Conservation (phyloP, 2,113 vertebrate genomes). For the Tonatia bakeri region DNA sequence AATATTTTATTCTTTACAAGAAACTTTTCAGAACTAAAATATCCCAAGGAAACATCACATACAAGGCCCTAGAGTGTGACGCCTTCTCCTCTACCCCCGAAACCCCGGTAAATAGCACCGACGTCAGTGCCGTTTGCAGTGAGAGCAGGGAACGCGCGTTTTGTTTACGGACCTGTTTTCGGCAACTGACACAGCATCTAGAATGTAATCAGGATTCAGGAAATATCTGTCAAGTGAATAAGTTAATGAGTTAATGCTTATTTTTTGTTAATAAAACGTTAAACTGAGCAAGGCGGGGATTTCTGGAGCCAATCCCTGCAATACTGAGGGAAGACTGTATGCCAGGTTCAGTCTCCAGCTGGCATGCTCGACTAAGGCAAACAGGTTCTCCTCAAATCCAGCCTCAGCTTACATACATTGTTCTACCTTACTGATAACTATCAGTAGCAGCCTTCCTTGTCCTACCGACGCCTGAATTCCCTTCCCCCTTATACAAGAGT, state of each 20-base stretch:
- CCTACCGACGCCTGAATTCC: not conserved
- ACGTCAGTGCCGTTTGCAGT: not conserved
- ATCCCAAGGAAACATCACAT: not conserved
- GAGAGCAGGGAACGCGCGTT: not conserved
- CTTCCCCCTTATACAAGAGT: not conserved
- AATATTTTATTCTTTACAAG: not conserved
- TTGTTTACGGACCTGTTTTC: not conserved
- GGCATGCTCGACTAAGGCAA: not conserved
- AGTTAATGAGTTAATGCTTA: not conserved
- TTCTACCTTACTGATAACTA: not conserved
- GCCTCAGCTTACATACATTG: not conserved
- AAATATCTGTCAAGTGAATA: not conserved
- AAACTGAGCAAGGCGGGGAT: not conserved
- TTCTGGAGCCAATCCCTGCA: not conserved
- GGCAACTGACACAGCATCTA: not conserved
- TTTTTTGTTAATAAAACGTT: not conserved
- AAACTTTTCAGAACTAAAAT: not conserved
- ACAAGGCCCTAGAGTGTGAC: not conserved
- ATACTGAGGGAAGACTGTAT: too few species aligned
- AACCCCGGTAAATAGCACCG: not conserved
- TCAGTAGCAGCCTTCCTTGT: not conserved
- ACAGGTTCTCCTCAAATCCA: not conserved
- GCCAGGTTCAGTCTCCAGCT: not conserved
- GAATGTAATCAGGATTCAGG: not conserved
- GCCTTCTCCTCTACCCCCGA: accelerated